Base-by-base conservation (phyloP, 2,888 invertebrate species). In the Parnassius smintheus region DNA sequence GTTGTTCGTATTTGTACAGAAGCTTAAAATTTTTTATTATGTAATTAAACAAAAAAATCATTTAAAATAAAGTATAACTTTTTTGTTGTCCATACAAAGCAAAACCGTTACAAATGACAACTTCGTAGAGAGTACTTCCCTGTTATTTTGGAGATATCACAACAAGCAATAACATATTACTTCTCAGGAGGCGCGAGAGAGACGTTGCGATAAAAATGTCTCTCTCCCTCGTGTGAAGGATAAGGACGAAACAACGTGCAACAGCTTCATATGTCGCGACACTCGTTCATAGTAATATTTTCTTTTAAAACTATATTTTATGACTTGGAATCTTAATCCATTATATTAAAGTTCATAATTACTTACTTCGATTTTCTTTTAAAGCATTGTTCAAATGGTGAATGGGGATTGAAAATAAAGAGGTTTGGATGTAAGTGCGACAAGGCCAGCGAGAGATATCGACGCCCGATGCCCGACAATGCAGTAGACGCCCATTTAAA, bases 71-170 rank as follows among this genome's bases (percentile, higher is more conserved):
- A n/a, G n/a, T 46, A 46, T n/a, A 12, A 45, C 62, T 71, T 70
- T 73, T 81, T 71, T 86, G 80, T 83, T 71, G 71, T 70, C 91
- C 59, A 68, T 88, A 84, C 83, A 65, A 66, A 69, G 74, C 72
- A 82, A 89, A 91, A 91, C 88, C 86, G 89, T 88, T 92, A 89
- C 89, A 91, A 91, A 92, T 92, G 91, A 91, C 92, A 91, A 92
- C 88, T 91, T 88, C 84, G 86, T 83, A 88, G 85, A 85, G 89
- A 92, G 91, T 89, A 91, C 91, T 91, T 90, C 91, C 89, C 91
- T 92, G 92, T 92, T 92, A 91, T 92, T 92, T 91, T 85, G 86
- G 85, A 91, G 92, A 91, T 92, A 92, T 92, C 92, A 92, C 91
- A 92, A 92, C 92, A 92, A 90, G 85, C 88, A 91, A 91, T 88